Base-by-base conservation (phyloP, 2,113 vertebrate genomes). In the Lophotis ruficrista region DNA sequence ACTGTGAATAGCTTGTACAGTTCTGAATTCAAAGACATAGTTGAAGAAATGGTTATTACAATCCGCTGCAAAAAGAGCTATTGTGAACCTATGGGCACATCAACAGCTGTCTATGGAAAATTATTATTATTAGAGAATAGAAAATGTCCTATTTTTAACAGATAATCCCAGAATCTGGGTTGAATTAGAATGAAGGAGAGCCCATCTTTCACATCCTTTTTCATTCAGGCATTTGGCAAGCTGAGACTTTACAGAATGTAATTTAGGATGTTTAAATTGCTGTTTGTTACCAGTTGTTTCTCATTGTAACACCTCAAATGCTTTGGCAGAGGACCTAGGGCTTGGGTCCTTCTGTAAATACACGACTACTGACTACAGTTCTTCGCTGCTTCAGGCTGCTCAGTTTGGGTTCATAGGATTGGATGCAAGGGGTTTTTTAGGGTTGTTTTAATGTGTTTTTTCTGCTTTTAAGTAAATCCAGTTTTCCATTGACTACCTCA, bases 121-220 rank as follows among this genome's bases (percentile, higher is more conserved):
- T 94, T 96, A 96, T 96, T 97, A 96, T 97, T 96, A 96, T 96
- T 96, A 96, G 50, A 84, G 94, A 94, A 93, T 47, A 96, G 77
- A 95, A 96, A 94, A 85, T 69, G 89, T 89, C 94, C 94, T 96
- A 96, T 96, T 97, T 97, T 96, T 96, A 96, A 93, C 96, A 95
- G 92, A 94, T 96, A 96, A 96, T 95, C 95, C 78, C 66, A 72
- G 94, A 94, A 95, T 94, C 93, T 89, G 95, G 89, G 83, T 89
- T 95, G 96, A 94, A 96, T 97, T 94, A 92, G 92, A 96, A 96
- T 96, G 96, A 95, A 96, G 91, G 78, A 69, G 86, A 93, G 87
- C 78, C 62, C 83, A 82, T 96, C 94, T 92, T 95, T 83, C 89
- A 82, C 89, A 84, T 96, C 78, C 91, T 94, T 96, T 94, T 83